Evolutionary conservation across 2,113 vertebrate species (phyloP).

Genomic region (Lutjanus erythropterus): DNA sequence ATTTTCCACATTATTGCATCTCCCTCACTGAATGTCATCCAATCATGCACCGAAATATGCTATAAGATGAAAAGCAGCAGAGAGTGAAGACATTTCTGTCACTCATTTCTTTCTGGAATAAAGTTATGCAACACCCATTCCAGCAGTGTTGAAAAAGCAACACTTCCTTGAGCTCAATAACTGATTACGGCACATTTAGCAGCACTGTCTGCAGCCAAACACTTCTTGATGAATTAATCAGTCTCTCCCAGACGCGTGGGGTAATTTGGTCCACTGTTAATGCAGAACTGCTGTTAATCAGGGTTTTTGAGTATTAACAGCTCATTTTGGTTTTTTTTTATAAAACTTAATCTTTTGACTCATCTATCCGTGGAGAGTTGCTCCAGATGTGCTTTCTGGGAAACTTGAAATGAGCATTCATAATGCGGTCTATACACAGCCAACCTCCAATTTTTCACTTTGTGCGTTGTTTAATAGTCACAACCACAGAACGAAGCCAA

Average conservation of each 20-base stretch:
- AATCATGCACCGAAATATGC: conserved; percentile 12
- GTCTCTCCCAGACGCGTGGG: conserved; percentile 33
- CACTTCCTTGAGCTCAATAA: conserved; percentile 22
- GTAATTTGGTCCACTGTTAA: conserved; percentile 47
- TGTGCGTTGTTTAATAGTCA: background rate
- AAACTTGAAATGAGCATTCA: background rate
- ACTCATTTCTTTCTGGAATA: background rate
- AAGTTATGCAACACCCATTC: conserved; percentile 23
- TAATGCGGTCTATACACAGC: too few species aligned
- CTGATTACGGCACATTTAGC: conserved; percentile 50
- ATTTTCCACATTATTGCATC: conserved; percentile 28
- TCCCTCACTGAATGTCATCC: conserved; percentile 6
- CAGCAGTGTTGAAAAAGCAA: background rate
- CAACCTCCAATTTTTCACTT: background rate
- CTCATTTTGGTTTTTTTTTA: conserved; percentile 5
- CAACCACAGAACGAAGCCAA: background rate
- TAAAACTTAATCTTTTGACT: conserved; percentile 37
- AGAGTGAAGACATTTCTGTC: background rate
- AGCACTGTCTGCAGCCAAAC: conserved; percentile 38
- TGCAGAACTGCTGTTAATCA: conserved; percentile 31
- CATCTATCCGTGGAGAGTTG: conserved; percentile 24
- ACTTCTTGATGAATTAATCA: conserved; percentile 61
- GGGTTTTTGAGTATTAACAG: background rate
- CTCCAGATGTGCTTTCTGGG: conserved; percentile 9
- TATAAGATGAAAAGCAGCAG: background rate